Percentiles rank a stretch among this genome's conserved stretches.
Evolutionary conservation across 2,888 invertebrate species (phyloP).

Genomic region (Acronicta aceris): DNA sequence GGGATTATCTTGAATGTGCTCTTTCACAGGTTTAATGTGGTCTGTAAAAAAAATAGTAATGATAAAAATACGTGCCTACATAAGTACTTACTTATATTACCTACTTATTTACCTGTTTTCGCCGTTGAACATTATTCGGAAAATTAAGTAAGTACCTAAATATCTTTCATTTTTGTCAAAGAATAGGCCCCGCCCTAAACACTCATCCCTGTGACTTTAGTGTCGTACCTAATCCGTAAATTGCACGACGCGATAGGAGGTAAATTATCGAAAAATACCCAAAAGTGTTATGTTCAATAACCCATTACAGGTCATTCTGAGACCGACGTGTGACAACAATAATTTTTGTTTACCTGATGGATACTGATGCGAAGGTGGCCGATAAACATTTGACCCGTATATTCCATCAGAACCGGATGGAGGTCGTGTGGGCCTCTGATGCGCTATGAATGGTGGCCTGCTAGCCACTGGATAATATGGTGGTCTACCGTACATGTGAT

Average conservation of each 20-base stretch:
- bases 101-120: too few relatives aligned
- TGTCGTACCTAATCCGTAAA: too few relatives aligned
- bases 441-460: constrained; percentile 29
- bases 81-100: too few relatives aligned
- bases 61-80: background rate
- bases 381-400: constrained; percentile 73
- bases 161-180: too few relatives aligned
- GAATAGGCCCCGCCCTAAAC: too few relatives aligned
- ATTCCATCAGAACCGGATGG: constrained; percentile 63
- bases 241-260: too few relatives aligned
- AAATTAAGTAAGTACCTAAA: too few relatives aligned
- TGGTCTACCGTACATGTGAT: constrained; percentile 49
- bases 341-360: constrained; percentile 72
- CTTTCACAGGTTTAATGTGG: constrained; percentile 79
- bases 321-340: background rate
- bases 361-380: constrained; percentile 68
- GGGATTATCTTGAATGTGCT: constrained; percentile 61
- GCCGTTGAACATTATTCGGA: too few relatives aligned
- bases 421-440: constrained; percentile 50
- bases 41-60: constrained; percentile 64
- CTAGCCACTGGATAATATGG: constrained; percentile 35
- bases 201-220: too few relatives aligned
- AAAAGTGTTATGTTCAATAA: too few relatives aligned
- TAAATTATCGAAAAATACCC: too few relatives aligned
- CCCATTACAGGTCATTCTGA: too few relatives aligned